Conservation (phyloP, 2,113 vertebrate species). For the Australoheros scitulus region DNA sequence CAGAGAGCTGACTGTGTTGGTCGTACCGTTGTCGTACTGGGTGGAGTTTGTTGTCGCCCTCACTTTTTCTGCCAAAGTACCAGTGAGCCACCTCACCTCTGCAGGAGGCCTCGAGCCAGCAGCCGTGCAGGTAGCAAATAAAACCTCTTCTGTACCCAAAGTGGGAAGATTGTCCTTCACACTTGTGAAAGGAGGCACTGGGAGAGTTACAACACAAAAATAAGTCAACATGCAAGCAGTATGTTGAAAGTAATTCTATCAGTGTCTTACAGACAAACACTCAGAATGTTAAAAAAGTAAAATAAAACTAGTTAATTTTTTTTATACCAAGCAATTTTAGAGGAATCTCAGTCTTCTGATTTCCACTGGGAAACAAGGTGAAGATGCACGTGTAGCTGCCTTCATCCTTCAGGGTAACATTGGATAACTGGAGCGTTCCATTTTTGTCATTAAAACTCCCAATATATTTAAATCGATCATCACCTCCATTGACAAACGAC, state of each 20-base stretch:
- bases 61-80: too few species aligned
- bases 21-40: background rate
- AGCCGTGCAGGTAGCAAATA: too few species aligned
- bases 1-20: background rate
- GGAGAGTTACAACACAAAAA: too few species aligned
- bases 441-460: background rate
- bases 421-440: slow-evolving; percentile 50
- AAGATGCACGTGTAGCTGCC: slow-evolving; percentile 64
- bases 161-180: background rate
- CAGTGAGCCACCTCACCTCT: too few species aligned
- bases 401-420: slow-evolving; percentile 53
- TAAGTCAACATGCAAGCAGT: background rate
- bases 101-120: too few species aligned
- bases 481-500: background rate
- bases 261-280: background rate
- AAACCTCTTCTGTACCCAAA: fast-evolving
- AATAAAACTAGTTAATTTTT: too few species aligned
- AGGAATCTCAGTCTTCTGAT: background rate
- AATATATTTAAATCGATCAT: slow-evolving; percentile 28
- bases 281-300: too few species aligned
- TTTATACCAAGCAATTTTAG: slow-evolving; percentile 41
- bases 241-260: background rate
- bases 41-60: too few species aligned
- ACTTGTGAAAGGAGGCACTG: background rate
- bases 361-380: slow-evolving; percentile 17